phyloP scores from a whole-genome alignment of 2,113 vertebrate genomes.

The Mastomys natalensis region DNA sequence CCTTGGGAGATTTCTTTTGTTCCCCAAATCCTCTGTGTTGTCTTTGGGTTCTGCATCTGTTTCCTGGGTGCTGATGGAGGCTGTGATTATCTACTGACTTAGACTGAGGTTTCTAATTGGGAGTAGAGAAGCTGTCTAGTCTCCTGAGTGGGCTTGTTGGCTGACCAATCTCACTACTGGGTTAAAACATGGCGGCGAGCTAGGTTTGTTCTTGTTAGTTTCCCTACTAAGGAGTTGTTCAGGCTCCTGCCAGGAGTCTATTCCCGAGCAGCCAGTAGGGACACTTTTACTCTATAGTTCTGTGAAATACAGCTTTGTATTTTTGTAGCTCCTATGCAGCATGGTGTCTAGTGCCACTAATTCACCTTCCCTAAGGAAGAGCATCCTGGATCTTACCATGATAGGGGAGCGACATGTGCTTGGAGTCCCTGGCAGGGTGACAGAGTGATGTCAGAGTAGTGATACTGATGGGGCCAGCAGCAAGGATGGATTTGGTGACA shows the following conservation, averaged over 20 bases:
- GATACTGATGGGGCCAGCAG: neutral
- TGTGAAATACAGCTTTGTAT: neutral
- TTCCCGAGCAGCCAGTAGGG: neutral
- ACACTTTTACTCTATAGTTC: neutral
- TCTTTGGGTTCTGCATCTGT: neutral
- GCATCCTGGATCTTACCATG: neutral
- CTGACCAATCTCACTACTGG: neutral
- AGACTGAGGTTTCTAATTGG: neutral
- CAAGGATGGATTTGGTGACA: neutral
- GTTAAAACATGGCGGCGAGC: neutral
- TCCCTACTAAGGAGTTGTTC: neutral
- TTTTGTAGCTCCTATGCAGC: neutral
- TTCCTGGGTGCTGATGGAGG: neutral
- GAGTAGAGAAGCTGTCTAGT: neutral
- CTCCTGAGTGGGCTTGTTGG: neutral
- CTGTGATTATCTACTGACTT: neutral
- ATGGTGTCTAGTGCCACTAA: neutral
- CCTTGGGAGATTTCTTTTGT: neutral
- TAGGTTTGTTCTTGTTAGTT: neutral
- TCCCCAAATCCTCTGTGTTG: neutral
- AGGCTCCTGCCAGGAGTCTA: neutral
- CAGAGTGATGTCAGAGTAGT: neutral
- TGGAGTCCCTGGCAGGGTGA: neutral
- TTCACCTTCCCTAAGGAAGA: neutral
- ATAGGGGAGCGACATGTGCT: neutral